Conservation (phyloP, 2,113 vertebrate genomes). For the Scalopus aquaticus region DNA sequence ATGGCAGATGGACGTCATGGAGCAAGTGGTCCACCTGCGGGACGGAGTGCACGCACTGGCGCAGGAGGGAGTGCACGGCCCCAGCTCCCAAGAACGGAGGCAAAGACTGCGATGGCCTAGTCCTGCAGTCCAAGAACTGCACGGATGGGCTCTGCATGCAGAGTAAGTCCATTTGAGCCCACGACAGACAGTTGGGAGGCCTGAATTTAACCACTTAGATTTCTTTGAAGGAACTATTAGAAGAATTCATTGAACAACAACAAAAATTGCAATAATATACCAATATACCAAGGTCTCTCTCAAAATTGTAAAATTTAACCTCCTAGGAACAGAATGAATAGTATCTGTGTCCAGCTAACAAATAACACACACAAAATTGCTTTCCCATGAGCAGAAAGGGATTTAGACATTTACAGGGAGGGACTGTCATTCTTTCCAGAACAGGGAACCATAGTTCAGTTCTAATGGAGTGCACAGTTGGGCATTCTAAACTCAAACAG, state of each 20-base stretch:
- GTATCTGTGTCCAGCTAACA: not conserved
- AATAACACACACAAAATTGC: not conserved
- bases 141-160: constrained; percentile 97
- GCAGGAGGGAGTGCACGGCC: constrained; percentile 93
- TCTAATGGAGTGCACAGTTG: not conserved
- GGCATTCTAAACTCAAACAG: not conserved
- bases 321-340: constrained; percentile 27
- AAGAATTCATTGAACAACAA: not conserved
- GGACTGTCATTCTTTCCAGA: not conserved
- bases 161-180: constrained; percentile 87
- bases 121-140: constrained; percentile 96
- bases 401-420: not conserved
- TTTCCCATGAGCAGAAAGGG: not conserved
- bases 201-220: not conserved
- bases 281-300: not conserved
- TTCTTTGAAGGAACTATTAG: not conserved
- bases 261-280: not conserved
- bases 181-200: rapidly evolving
- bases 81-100: constrained; percentile 95
- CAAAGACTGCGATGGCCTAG: constrained; percentile 93
- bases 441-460: not conserved
- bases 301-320: not conserved
- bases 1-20: constrained; percentile 96
- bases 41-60: constrained; percentile 97
- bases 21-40: constrained; percentile 97